Percentiles rank a stretch among this genome's conserved stretches.
Evolutionary conservation across 2,888 invertebrate species (phyloP).

Genomic region (Pyrrhia umbra): DNA sequence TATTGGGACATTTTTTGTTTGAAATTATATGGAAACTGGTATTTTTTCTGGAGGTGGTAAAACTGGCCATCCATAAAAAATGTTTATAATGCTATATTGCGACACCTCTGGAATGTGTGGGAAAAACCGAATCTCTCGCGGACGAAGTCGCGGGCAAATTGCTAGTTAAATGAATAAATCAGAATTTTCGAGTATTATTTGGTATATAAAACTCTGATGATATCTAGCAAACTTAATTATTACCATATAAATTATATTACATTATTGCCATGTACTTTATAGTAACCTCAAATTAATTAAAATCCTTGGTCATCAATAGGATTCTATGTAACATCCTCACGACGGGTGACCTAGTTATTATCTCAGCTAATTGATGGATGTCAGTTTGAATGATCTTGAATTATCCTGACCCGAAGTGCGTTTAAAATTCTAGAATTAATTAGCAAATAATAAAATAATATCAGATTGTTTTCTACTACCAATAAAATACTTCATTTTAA

Average conservation of each 20-base stretch:
- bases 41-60: too few relatives aligned
- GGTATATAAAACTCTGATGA: background rate
- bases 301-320: conserved; percentile 39
- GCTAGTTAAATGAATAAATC: background rate
- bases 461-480: background rate
- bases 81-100: too few relatives aligned
- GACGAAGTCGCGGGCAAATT: too few relatives aligned
- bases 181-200: background rate
- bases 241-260: conserved; percentile 8
- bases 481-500: background rate
- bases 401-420: conserved; percentile 5
- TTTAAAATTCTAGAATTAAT: background rate
- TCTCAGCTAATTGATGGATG: conserved; percentile 22
- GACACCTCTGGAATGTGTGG: too few relatives aligned
- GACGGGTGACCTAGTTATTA: conserved; percentile 33
- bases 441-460: background rate
- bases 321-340: conserved; percentile 12
- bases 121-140: too few relatives aligned
- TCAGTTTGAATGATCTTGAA: conserved; percentile 29
- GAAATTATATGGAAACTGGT: too few relatives aligned
- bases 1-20: too few relatives aligned
- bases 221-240: conserved; percentile 1
- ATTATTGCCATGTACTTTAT: conserved; percentile 29
- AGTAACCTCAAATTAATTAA: conserved; percentile 34
- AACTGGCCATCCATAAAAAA: too few relatives aligned